Conservation (phyloP, 2,888 invertebrate genomes). For the Idaea straminata region DNA sequence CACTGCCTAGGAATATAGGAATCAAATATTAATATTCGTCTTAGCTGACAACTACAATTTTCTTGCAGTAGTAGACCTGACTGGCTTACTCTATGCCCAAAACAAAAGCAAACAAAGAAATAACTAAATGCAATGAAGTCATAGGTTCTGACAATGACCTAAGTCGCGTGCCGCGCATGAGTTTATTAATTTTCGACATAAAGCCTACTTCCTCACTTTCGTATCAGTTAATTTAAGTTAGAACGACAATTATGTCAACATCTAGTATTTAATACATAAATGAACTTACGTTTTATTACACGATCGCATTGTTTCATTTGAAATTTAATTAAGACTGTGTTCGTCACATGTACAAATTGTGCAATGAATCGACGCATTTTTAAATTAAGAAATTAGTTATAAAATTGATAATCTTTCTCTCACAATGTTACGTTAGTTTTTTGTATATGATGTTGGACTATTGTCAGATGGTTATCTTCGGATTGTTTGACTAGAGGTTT, state of each 20-base stretch:
- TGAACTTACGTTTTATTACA: not conserved
- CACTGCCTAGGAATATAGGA: too few relatives aligned
- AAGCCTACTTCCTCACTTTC: conserved; percentile 9
- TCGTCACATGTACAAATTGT: not conserved
- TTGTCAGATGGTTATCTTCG: conserved; percentile 24
- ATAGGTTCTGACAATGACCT: not conserved
- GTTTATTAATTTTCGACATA: conserved; percentile 8
- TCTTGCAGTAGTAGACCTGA: not conserved
- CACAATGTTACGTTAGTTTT: conserved; percentile 19
- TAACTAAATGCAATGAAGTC: not conserved
- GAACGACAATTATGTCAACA: not conserved
- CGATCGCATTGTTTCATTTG: not conserved
- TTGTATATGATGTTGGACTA: conserved; percentile 2
- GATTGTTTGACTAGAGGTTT: conserved; percentile 29
- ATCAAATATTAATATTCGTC: too few relatives aligned
- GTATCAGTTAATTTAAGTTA: not conserved
- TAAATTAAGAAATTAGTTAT: conserved; percentile 14
- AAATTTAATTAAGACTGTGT: not conserved
- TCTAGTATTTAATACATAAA: not conserved
- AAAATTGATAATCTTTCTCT: conserved; percentile 23
- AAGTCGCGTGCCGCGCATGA: not conserved
- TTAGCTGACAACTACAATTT: not conserved
- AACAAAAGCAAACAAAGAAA: not conserved
- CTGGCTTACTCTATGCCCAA: not conserved
- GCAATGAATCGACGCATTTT: not conserved